A percentile compares a stretch with the other conserved stretches of the same genome.
These are phyloP conservation scores for Dinocampus coccinellae DNA, from an alignment of 2,888 invertebrate genomes.

Conservation along the genomic window DNA sequence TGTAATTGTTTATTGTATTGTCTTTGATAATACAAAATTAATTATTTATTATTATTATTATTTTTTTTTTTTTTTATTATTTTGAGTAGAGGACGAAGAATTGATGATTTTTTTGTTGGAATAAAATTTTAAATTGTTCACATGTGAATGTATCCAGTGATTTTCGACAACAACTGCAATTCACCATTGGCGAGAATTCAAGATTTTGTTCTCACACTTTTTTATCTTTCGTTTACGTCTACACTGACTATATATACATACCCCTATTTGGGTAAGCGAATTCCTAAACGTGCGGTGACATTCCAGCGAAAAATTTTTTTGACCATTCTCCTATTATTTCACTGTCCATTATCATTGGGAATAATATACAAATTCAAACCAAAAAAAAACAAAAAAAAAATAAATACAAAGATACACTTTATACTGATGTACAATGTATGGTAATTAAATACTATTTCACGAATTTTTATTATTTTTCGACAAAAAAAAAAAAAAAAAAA, in stretches of 20 bases:
- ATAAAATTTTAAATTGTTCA: background rate
- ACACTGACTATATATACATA: background rate
- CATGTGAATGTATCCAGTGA: background rate
- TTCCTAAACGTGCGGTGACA: conserved; percentile 25
- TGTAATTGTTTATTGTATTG: no score
- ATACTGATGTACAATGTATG: background rate
- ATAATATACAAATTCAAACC: conserved; percentile 11
- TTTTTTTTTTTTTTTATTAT: no score
- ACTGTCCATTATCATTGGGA: conserved; percentile 17
- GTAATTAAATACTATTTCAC: conserved; percentile 17
- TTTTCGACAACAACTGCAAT: conserved; percentile 29
- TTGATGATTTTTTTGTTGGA: no score
- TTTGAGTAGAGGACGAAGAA: no score
- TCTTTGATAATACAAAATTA: no score
- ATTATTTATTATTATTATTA: no score
- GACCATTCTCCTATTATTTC: conserved; percentile 17
- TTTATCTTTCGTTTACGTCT: conserved; percentile 14
- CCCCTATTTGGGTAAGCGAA: background rate
- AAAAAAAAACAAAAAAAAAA: no score
- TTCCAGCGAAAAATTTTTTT: conserved; percentile 30
- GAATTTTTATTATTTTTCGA: no score
- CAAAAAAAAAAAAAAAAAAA: no score
- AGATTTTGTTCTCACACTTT: conserved; percentile 15
- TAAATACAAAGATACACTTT: conserved; percentile 40
- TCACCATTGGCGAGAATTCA: conserved; percentile 18